These are phyloP conservation scores for Daktulosphaira vitifoliae DNA, from an alignment of 1,140 invertebrate species.

Conservation along the genomic window DNA sequence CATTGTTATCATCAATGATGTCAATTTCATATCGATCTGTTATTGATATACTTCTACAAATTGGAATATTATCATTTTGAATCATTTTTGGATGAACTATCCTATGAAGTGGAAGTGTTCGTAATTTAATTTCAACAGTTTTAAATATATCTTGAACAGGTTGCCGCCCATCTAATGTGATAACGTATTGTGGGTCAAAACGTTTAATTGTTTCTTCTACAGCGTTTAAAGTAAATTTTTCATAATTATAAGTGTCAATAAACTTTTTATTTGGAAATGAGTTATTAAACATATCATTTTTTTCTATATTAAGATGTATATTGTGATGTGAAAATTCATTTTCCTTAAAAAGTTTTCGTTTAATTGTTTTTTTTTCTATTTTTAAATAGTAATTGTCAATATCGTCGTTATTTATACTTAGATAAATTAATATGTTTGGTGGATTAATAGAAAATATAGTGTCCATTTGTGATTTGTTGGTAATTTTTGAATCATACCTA, in stretches of 20 bases:
- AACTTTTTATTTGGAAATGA: no score
- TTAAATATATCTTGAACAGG: background rate
- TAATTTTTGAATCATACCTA: background rate
- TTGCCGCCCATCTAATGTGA: conserved; percentile 1
- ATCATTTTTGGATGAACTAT: background rate
- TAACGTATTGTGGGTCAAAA: background rate
- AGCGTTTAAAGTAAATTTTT: background rate
- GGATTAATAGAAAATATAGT: background rate
- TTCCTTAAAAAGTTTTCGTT: no score
- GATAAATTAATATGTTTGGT: conserved; percentile 20
- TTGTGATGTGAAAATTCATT: no score
- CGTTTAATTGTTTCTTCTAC: background rate
- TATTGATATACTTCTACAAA: no score
- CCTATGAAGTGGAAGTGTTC: background rate
- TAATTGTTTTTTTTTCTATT: background rate
- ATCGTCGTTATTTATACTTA: background rate
- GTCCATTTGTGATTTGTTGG: background rate
- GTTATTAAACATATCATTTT: no score
- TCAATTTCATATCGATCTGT: no score
- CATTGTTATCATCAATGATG: no score
- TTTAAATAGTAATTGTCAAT: background rate
- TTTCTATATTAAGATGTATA: no score
- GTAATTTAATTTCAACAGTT: background rate
- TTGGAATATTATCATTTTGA: no score
- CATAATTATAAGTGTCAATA: background rate